A percentile compares a stretch with the other conserved stretches of the same genome.
phyloP scores from a whole-genome alignment of 2,797 vertebrate genomes.

The Tapirus indicus region DNA sequence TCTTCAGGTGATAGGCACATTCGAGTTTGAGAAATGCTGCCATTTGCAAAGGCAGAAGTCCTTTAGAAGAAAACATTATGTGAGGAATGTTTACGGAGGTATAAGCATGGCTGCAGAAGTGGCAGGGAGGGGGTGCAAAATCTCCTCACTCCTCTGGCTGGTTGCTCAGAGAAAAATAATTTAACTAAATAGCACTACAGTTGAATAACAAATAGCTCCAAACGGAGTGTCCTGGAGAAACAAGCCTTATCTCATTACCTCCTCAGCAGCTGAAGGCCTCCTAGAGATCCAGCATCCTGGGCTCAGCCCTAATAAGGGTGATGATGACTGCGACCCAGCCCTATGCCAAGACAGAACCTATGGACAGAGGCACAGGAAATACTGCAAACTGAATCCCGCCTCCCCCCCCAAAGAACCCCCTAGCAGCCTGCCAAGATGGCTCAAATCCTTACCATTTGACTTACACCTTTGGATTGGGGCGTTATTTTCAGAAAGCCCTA shows the following conservation, averaged over 20 bases:
- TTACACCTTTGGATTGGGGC: neutral
- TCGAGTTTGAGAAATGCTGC: neutral
- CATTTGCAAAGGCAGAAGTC: neutral
- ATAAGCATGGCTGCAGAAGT: neutral
- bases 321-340: neutral
- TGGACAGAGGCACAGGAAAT: neutral
- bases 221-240: neutral
- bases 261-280: neutral
- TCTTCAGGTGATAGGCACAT: neutral
- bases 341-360: neutral
- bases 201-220: neutral
- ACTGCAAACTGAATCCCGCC: neutral
- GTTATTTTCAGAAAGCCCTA: neutral
- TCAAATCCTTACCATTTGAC: constrained; percentile 3
- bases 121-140: neutral
- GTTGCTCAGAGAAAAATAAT: neutral
- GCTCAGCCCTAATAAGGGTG: neutral
- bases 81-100: neutral
- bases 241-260: neutral
- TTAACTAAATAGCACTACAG: neutral
- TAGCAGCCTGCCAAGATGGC: neutral
- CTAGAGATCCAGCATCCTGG: neutral
- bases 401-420: neutral
- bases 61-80: neutral
- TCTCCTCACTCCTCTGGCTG: neutral